Conservation (phyloP, 2,797 vertebrate species). For the Leucoraja ocellata region DNA sequence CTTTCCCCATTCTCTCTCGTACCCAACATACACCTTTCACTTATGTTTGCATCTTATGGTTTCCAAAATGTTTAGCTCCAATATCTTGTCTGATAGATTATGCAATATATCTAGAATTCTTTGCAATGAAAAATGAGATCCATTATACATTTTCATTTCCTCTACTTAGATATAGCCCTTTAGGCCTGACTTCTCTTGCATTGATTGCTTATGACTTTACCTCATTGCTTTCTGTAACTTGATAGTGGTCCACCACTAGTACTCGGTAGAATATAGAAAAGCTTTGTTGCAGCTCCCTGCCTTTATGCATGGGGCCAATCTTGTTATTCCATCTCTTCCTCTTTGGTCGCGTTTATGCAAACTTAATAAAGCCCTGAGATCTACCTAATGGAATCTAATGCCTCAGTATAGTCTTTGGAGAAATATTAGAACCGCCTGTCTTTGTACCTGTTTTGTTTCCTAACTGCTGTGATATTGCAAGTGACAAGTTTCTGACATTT, state of each 20-base stretch:
- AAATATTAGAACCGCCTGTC: background rate
- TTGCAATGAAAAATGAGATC: background rate
- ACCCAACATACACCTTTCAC: background rate
- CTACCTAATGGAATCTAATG: background rate
- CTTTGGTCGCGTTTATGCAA: background rate
- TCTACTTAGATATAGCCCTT: background rate
- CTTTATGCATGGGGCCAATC: background rate
- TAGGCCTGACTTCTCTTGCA: background rate
- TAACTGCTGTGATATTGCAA: background rate
- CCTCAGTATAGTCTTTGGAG: background rate
- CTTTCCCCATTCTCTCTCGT: background rate
- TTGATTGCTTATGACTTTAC: background rate
- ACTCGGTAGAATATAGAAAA: background rate
- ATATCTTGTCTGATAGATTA: background rate
- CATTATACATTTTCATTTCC: background rate
- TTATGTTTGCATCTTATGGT: background rate
- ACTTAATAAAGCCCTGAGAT: background rate
- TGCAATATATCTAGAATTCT: background rate
- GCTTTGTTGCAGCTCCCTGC: background rate
- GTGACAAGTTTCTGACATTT: background rate
- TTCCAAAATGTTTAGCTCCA: background rate
- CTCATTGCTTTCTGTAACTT: background rate
- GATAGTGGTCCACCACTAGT: background rate
- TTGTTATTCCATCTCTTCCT: background rate
- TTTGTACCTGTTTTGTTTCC: background rate